phyloP scores from a whole-genome alignment of 2,113 vertebrate species.

The Leuciscus idus region DNA sequence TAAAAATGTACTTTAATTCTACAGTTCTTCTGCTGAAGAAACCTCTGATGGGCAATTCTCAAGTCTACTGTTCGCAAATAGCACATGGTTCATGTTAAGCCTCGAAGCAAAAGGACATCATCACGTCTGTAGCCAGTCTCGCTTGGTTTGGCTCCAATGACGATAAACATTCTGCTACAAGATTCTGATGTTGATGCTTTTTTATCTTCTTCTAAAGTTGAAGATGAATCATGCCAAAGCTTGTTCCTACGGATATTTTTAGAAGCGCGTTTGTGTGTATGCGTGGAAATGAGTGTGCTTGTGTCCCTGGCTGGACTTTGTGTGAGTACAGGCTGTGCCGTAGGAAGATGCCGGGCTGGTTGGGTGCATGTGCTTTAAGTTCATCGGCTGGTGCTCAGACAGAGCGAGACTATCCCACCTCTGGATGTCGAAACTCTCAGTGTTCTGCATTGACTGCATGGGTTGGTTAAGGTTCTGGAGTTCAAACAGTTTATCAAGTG shows the following conservation, averaged over 20 bases:
- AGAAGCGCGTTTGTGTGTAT: conserved; percentile 53
- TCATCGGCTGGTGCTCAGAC: conserved; percentile 3
- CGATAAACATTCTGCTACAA: conserved; percentile 11
- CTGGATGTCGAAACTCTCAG: neutral
- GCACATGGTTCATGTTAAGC: conserved; percentile 31
- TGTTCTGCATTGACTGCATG: neutral
- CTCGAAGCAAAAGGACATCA: conserved; percentile 34
- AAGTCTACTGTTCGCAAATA: conserved; percentile 6
- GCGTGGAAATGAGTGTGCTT: conserved; percentile 50
- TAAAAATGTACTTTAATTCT: neutral
- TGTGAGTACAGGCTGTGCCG: conserved; percentile 24
- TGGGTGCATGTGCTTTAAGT: neutral
- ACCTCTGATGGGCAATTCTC: neutral
- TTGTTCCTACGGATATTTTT: conserved; percentile 15
- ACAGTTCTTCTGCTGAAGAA: neutral
- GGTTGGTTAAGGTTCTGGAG: neutral
- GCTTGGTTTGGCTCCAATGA: conserved; percentile 19
- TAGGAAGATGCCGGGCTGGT: conserved; percentile 11
- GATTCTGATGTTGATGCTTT: conserved; percentile 24
- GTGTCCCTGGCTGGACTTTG: conserved; percentile 36
- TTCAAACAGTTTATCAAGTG: neutral
- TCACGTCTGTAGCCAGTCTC: conserved; percentile 36
- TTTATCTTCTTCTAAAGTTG: conserved; percentile 31
- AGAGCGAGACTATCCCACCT: neutral
- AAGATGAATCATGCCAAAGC: conserved; percentile 48